phyloP scores from a whole-genome alignment of 2,797 vertebrate genomes.

The Sebastes flavidus region DNA sequence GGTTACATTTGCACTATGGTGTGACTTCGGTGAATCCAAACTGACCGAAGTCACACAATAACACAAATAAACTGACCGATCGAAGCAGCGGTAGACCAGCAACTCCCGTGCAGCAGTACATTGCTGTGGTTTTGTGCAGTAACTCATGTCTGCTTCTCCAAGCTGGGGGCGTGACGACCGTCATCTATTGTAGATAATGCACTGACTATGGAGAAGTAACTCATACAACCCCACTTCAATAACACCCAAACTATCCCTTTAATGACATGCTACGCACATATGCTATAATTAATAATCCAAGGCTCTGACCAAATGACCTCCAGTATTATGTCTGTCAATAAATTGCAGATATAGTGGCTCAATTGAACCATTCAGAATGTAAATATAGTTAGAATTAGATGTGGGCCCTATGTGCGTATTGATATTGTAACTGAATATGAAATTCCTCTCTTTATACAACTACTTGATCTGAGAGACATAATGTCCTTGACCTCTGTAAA shows the following conservation, averaged over 20 bases:
- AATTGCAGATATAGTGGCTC: neutral
- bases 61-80: too few relatives aligned
- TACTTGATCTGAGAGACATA: neutral
- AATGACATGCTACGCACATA: neutral
- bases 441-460: neutral
- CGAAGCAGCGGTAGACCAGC: too few relatives aligned
- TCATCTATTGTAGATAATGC: too few relatives aligned
- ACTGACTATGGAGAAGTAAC: too few relatives aligned
- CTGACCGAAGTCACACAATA: too few relatives aligned
- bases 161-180: too few relatives aligned
- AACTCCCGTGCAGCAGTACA: too few relatives aligned
- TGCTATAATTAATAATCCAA: neutral
- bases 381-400: neutral
- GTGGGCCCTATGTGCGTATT: neutral
- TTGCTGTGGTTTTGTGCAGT: too few relatives aligned
- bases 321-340: neutral
- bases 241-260: neutral
- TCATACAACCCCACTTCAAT: neutral
- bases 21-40: too few relatives aligned
- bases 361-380: neutral
- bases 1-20: too few relatives aligned
- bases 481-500: neutral
- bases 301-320: neutral
- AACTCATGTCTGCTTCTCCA: too few relatives aligned
- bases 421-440: neutral